Conservation (phyloP, 2,888 invertebrate genomes). For the Phymatocera aterrima region DNA sequence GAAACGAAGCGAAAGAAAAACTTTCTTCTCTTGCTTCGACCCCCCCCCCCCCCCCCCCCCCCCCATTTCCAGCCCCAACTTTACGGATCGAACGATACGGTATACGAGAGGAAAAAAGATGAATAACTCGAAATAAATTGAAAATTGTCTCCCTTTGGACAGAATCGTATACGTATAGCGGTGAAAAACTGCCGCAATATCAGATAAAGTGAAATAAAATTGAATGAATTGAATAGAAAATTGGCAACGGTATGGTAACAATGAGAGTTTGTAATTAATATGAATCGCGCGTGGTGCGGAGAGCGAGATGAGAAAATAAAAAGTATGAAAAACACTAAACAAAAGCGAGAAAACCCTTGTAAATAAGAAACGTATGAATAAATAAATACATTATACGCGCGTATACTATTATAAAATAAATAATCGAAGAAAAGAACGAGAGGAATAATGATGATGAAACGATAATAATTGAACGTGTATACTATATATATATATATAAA, state of each 20-base stretch:
- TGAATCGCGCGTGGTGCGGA: not conserved
- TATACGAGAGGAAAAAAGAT: no score
- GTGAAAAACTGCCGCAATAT: no score
- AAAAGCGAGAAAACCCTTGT: no score
- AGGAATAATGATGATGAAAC: not conserved
- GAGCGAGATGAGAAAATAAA: not conserved
- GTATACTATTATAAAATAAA: not conserved
- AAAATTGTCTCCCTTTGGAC: no score
- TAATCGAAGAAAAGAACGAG: not conserved
- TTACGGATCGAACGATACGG: not conserved
- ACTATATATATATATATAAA: not conserved
- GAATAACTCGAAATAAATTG: no score
- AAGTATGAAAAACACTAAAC: no score
- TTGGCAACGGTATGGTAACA: no score
- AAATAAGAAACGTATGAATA: not conserved
- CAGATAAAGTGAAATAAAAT: no score
- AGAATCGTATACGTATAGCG: no score
- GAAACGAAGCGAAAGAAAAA: not conserved
- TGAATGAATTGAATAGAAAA: no score
- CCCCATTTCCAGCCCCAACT: not conserved
- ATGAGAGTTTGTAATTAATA: no score
- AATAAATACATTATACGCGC: not conserved
- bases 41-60: constrained; percentile 25
- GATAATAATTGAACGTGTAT: no score
- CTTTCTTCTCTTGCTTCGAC: constrained; percentile 42